Conservation (phyloP, 2,113 vertebrate genomes). For the Hiodon alosoides region DNA sequence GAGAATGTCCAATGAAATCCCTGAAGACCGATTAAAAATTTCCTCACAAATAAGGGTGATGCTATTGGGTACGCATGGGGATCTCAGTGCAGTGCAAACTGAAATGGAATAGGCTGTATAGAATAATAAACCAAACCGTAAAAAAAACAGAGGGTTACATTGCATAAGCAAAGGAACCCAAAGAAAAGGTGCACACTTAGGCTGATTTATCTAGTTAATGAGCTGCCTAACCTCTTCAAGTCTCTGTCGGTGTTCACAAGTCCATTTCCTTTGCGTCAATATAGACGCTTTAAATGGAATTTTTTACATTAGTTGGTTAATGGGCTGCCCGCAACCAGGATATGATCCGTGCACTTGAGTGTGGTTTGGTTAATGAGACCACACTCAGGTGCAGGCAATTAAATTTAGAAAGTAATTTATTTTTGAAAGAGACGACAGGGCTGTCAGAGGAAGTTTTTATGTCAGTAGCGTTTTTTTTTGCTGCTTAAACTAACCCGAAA, state of each 20-base stretch:
- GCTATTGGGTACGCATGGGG: too few species aligned
- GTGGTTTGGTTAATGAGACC: too few species aligned
- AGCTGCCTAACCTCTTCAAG: conserved; percentile 1
- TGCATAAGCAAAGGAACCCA: background rate
- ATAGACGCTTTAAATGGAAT: conserved; percentile 15
- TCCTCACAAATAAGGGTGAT: too few species aligned
- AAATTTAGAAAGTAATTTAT: too few species aligned
- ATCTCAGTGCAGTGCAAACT: background rate
- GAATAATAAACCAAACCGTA: background rate
- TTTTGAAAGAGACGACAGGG: background rate
- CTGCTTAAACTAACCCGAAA: too few species aligned
- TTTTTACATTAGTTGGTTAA: conserved; percentile 17
- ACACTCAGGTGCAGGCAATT: too few species aligned
- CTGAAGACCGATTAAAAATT: too few species aligned
- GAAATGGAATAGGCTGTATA: background rate
- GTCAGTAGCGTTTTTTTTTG: background rate
- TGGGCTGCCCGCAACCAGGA: conserved; percentile 1
- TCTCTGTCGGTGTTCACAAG: conserved; percentile 12
- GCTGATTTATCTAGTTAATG: conserved; percentile 10
- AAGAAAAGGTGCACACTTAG: background rate
- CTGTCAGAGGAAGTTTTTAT: background rate
- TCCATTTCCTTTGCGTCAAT: conserved; percentile 8
- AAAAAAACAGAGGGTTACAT: background rate
- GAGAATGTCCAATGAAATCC: too few species aligned
- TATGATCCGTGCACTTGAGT: too few species aligned